Conservation (phyloP, 1,140 invertebrate genomes). For the Lordiphosa stackelbergi region DNA sequence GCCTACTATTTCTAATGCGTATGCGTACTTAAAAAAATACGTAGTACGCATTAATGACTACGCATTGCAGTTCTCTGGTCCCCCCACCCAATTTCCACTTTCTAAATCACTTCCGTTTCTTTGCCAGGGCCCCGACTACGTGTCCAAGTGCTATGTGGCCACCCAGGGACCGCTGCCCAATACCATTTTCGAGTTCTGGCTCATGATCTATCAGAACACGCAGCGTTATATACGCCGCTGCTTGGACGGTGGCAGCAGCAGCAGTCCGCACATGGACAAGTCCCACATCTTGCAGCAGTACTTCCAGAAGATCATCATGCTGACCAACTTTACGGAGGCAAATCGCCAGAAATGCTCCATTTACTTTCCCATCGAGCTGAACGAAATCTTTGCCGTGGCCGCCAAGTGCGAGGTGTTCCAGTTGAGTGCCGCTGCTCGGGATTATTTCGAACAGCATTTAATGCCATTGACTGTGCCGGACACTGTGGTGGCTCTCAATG, state of each 20-base stretch:
- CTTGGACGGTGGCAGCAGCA: slow-evolving; percentile 56
- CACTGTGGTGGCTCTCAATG: slow-evolving; percentile 17
- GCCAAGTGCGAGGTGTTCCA: slow-evolving; percentile 63
- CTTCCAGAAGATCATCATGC: slow-evolving; percentile 90
- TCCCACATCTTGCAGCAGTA: slow-evolving; percentile 71
- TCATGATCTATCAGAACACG: slow-evolving; percentile 91
- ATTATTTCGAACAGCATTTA: slow-evolving; percentile 57
- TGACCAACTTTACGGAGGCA: slow-evolving; percentile 91
- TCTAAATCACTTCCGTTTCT: neutral
- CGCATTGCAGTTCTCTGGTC: no score
- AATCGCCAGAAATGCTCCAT: slow-evolving; percentile 90
- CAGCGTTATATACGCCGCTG: slow-evolving; percentile 64
- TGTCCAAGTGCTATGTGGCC: slow-evolving; percentile 90
- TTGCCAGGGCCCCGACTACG: slow-evolving; percentile 87
- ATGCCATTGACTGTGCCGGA: slow-evolving; percentile 30
- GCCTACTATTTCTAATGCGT: no score
- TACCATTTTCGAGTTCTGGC: slow-evolving; percentile 94
- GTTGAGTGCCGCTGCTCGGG: slow-evolving; percentile 38
- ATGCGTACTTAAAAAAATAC: no score
- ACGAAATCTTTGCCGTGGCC: slow-evolving; percentile 79
- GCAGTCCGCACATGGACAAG: slow-evolving; percentile 58
- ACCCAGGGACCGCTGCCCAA: slow-evolving; percentile 94
- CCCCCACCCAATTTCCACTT: neutral
- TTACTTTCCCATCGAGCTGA: slow-evolving; percentile 86
- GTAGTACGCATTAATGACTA: no score